These are phyloP conservation scores for Eupithecia inturbata DNA, from an alignment of 2,888 invertebrate species.

Conservation along the genomic window DNA sequence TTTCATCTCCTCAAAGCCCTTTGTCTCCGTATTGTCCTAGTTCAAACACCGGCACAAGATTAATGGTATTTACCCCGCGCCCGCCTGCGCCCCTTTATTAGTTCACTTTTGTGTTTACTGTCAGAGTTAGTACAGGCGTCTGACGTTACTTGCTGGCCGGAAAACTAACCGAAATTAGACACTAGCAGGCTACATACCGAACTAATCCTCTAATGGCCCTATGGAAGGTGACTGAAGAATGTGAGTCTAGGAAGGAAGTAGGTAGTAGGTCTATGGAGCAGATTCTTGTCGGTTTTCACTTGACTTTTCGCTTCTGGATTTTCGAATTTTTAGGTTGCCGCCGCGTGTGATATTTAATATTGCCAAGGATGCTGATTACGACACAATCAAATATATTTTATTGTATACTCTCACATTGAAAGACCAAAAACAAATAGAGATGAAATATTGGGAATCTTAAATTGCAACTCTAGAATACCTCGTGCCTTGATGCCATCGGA, in stretches of 20 bases:
- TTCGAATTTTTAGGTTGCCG: too few species aligned
- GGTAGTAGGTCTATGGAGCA: too few species aligned
- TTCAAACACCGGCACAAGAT: constrained; percentile 1
- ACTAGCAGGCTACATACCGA: neutral
- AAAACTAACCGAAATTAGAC: neutral
- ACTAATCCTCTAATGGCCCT: neutral
- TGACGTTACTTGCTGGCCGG: neutral
- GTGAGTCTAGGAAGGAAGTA: too few species aligned
- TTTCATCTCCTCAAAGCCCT: neutral
- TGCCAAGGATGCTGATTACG: neutral
- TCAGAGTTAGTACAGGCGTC: neutral
- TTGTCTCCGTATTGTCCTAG: neutral
- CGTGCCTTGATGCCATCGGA: neutral
- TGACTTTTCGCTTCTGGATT: too few species aligned
- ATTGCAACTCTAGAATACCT: neutral
- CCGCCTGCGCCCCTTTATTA: neutral
- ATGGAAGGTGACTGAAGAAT: neutral
- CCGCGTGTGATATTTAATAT: neutral
- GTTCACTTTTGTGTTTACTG: neutral
- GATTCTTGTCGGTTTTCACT: too few species aligned
- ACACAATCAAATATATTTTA: neutral
- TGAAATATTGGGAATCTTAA: neutral
- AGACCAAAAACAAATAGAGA: neutral
- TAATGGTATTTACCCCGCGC: constrained; percentile 1
- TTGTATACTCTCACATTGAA: neutral